Evolutionary conservation across 2,113 vertebrate genomes (phyloP), one percentile per base, ranked within the genome.

Genomic region (Forbesichthys agassizii): DNA sequence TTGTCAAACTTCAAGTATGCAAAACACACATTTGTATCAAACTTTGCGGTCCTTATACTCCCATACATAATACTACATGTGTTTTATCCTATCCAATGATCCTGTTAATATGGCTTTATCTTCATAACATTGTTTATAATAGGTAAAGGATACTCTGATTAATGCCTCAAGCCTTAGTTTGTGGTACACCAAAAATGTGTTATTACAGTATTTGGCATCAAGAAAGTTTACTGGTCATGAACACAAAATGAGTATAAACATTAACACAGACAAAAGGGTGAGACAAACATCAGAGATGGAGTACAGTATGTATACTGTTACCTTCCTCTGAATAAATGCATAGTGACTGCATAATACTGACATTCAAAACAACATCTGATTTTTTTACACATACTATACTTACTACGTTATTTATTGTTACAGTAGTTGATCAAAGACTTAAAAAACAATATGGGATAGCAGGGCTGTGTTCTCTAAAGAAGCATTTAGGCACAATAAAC

Each of bases 1-100:
- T 72, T 66, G 83, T 86, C 87, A 89, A 75, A 87, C 88, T 93
- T 93, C 91, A 93, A 93, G 91, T 93, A 93, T 86, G 79, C 88
- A 74, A 86, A 86, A 89, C 85, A 89, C 77, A 88, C 77, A 79
- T 77, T 88, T 84, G 73, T 71, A 73, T 86, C 83, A 88, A 85
- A 79, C 69, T 56, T 56, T 68, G 66, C 75, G 67, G 73, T 75
- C 78, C 59, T 70, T 68, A 66, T 60, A 14, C n/a, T 68, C 68
- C 69, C 63, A 60, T 57, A 27, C 12, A 72, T 83, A 76, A 80
- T 74, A 82, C 52, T 71, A 65, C 55, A 54, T 64, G 47, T 74
- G 9, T 78, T 64, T 72, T 64, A 3, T 55, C 62, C 53, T 60
- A 33, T 77, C 69, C 46, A 80, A 48, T 72, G 27, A 13, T 64